phyloP scores from a whole-genome alignment of 2,888 invertebrate species.

The Seira musarum region DNA sequence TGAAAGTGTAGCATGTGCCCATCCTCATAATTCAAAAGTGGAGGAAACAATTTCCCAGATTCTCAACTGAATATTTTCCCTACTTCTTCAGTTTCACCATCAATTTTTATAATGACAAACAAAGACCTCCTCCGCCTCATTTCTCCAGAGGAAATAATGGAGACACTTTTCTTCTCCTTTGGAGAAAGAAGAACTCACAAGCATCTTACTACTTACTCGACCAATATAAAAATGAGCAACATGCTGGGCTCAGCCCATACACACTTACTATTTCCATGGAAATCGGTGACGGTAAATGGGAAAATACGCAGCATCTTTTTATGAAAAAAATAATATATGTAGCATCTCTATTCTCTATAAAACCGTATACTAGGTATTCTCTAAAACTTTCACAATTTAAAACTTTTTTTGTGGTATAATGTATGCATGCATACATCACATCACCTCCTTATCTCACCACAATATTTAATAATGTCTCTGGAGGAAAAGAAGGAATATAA shows the following conservation, averaged over 20 bases:
- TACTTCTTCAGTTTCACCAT: conserved; percentile 1
- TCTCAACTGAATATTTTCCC: background rate
- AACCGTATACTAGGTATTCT: background rate
- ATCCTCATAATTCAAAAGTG: background rate
- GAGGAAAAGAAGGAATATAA: background rate
- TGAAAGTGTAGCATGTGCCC: background rate
- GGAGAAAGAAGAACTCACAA: background rate
- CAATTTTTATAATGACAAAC: conserved; percentile 16
- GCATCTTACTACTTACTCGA: conserved; percentile 1
- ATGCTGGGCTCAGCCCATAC: conserved; percentile 31
- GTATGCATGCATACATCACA: conserved; percentile 57
- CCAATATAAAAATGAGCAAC: conserved; percentile 50
- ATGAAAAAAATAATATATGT: background rate
- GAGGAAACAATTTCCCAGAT: conserved; percentile 12
- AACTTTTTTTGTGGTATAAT: conserved; percentile 34
- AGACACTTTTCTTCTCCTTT: conserved; percentile 9
- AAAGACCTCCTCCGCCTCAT: conserved; percentile 1
- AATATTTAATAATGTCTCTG: conserved; percentile 58
- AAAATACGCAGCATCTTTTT: too few relatives aligned
- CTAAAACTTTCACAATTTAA: background rate
- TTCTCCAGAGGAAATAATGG: conserved; percentile 16
- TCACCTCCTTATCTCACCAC: conserved; percentile 57
- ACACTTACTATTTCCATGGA: background rate
- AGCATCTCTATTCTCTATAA: background rate
- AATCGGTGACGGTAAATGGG: too few relatives aligned